Evolutionary conservation across 2,888 invertebrate genomes (phyloP).

Genomic region (Neocrepidodera transversa): DNA sequence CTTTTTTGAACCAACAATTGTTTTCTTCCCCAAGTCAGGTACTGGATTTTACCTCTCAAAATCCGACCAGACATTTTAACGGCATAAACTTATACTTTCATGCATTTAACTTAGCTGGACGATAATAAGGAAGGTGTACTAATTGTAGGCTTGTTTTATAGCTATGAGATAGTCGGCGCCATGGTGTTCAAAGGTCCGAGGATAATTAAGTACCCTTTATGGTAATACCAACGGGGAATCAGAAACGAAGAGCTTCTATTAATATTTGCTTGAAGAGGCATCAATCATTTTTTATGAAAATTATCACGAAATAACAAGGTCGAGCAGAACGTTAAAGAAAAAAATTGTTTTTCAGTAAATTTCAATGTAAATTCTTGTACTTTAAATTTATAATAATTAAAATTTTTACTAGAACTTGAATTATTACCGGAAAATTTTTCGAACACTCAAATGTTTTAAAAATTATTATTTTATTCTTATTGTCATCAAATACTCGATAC

Average conservation of each 20-base stretch:
- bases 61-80: not conserved
- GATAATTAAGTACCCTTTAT: slow-evolving; percentile 31
- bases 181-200: slow-evolving; percentile 25
- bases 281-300: slow-evolving; percentile 6
- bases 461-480: too few species aligned
- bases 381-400: too few species aligned
- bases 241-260: not conserved
- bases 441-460: too few species aligned
- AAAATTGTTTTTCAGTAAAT: not conserved
- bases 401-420: too few species aligned
- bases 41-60: slow-evolving; percentile 11
- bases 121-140: slow-evolving; percentile 35
- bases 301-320: slow-evolving; percentile 6
- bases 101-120: not conserved
- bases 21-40: slow-evolving; percentile 27
- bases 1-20: slow-evolving; percentile 22
- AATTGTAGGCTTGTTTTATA: slow-evolving; percentile 39
- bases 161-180: slow-evolving; percentile 35
- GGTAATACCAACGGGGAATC: slow-evolving; percentile 16
- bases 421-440: too few species aligned
- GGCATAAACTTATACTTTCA: not conserved
- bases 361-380: slow-evolving; percentile 3
- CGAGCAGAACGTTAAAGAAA: not conserved
- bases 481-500: too few species aligned
- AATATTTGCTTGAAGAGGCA: not conserved